Conservation (phyloP, 2,797 vertebrate genomes). For the Buphagus erythrorhynchus region DNA sequence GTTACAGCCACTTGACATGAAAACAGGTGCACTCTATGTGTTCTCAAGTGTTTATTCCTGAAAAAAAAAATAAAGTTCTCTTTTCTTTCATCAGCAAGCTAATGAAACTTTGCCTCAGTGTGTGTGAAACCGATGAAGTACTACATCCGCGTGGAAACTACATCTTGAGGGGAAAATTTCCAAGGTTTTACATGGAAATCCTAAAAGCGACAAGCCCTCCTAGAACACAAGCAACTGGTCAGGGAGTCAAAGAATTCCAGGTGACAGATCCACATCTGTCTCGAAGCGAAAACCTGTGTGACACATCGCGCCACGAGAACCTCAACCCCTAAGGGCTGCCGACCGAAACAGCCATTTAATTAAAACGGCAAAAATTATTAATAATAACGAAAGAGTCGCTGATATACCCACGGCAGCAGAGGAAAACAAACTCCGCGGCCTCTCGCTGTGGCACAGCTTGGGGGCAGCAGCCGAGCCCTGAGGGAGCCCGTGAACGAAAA, state of each 20-base stretch:
- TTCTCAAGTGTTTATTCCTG: not conserved
- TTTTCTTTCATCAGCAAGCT: not conserved
- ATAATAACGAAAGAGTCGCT: accelerated
- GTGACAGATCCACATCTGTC: not conserved
- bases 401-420: accelerated
- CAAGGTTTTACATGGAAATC: not conserved
- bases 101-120: not conserved
- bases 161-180: not conserved
- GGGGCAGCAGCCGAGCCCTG: not conserved
- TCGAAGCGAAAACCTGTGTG: accelerated
- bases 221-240: not conserved
- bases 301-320: accelerated
- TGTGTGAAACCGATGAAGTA: accelerated
- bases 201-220: not conserved
- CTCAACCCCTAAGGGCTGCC: not conserved
- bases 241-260: not conserved
- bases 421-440: not conserved
- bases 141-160: accelerated
- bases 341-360: accelerated
- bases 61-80: not conserved
- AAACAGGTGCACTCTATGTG: not conserved
- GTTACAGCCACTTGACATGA: accelerated
- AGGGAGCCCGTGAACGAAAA: not conserved
- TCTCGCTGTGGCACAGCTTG: too few relatives aligned
- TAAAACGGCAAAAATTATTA: accelerated